phyloP scores from a whole-genome alignment of 2,113 vertebrate genomes.

The Euleptes europaea region DNA sequence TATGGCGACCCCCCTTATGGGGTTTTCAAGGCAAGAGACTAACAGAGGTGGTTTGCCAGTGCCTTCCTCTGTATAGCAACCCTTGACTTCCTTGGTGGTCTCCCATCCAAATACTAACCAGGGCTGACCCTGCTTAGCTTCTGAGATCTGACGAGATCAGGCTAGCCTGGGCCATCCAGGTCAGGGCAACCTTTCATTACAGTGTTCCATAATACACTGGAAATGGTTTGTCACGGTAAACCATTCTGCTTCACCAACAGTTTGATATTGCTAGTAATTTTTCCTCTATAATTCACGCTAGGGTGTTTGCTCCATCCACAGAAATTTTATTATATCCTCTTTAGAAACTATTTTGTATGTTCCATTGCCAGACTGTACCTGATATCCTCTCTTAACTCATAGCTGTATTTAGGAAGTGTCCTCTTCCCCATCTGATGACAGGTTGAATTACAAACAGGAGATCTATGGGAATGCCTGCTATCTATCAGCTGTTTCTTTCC shows the following conservation, averaged over 20 bases:
- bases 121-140: no score
- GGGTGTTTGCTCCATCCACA: constrained; percentile 28
- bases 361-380: constrained; percentile 46
- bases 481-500: not conserved
- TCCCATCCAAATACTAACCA: no score
- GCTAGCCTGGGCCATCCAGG: no score
- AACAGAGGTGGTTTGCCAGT: no score
- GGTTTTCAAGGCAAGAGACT: no score
- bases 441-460: constrained; percentile 28
- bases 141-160: no score
- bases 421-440: constrained; percentile 39
- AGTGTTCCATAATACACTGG: not conserved
- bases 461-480: not conserved
- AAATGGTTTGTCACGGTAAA: not conserved
- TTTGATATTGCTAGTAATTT: not conserved
- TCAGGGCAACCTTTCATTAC: no score
- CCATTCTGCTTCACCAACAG: not conserved
- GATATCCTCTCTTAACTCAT: constrained; percentile 22
- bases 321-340: constrained; percentile 33
- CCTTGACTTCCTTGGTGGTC: no score
- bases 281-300: constrained; percentile 33
- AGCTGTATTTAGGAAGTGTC: constrained; percentile 38
- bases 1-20: no score
- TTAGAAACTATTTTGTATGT: constrained; percentile 31
- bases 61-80: no score